phyloP scores from a whole-genome alignment of 2,888 invertebrate genomes.

The Harpagoxenus sublaevis region DNA sequence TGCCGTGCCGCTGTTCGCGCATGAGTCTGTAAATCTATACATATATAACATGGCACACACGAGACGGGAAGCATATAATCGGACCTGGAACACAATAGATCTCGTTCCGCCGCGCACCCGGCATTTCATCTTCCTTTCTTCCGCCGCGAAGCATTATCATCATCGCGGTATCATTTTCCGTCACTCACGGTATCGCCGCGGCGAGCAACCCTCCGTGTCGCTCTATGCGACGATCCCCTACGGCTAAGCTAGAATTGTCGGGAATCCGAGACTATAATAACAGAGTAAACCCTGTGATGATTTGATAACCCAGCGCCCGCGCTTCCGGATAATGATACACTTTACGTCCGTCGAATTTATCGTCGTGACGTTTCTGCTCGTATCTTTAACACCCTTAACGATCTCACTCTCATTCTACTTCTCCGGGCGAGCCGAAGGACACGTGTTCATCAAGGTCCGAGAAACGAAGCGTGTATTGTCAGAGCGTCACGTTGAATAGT shows the following conservation, averaged over 20 bases:
- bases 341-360: slow-evolving; percentile 61
- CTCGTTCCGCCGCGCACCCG: slow-evolving; percentile 44
- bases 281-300: slow-evolving; percentile 54
- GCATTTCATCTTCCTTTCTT: slow-evolving; percentile 74
- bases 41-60: slow-evolving; percentile 57
- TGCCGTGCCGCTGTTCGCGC: slow-evolving; percentile 33
- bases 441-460: slow-evolving; percentile 35
- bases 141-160: slow-evolving; percentile 66
- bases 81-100: slow-evolving; percentile 70
- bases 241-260: slow-evolving; percentile 25
- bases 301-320: slow-evolving; percentile 60
- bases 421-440: background rate
- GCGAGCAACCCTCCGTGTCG: slow-evolving; percentile 13
- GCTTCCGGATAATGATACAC: slow-evolving; percentile 61
- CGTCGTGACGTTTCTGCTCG: slow-evolving; percentile 49
- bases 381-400: slow-evolving; percentile 50
- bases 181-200: slow-evolving; percentile 66
- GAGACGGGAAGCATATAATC: slow-evolving; percentile 65
- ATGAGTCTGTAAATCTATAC: slow-evolving; percentile 66
- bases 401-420: background rate
- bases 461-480: background rate
- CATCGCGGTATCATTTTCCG: slow-evolving; percentile 72
- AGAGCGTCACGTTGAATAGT: background rate
- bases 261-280: slow-evolving; percentile 63
- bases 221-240: slow-evolving; percentile 23